Base-by-base conservation (phyloP, 1,140 invertebrate genomes). In the Drosophila punjabiensis region DNA sequence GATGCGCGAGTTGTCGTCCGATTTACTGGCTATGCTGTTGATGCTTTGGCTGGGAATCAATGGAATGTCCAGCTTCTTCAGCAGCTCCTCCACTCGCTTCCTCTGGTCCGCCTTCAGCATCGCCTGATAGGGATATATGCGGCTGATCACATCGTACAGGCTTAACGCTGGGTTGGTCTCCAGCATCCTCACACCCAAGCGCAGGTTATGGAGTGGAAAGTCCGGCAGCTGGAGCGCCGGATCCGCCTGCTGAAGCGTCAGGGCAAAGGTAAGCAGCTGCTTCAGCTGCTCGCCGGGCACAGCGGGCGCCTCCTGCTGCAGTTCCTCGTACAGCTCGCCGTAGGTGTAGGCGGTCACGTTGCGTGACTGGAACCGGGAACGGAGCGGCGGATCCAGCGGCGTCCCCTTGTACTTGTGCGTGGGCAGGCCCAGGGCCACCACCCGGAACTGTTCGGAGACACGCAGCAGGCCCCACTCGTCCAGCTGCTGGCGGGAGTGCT, bases 321-420 rank as follows among this genome's bases (percentile, higher is more conserved):
- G 86, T 32, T 91, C 76, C 16, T 93, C 92, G 28, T 96, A 81
- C 47, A 96, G 94, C 79, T 96, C 96, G 95, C 96, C 92, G 93
- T 95, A 95, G 30, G 92, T 94, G 50, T 93, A 93, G 35, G 94
- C 94, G 55, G 95, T 93, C 32, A 99, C 95, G 93, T 98, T 96
- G 92, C 97, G 95, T 0, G 97, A 98, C 94, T 99, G 99, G 94
- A 99, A 99, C 60, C 99, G 94, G 0, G 98, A 99, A 70, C 99
- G 94, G 11, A 99, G 94, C 0, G 99, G 99, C 14, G 98, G 98
- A 95, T 99, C 99, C 13, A 99, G 93, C 1, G 98, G 97, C 93
- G 99, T 98, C 3, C 99, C 99, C 70, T 95, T 95, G 93, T 98
- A 98, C 48, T 96, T 95, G n/a, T 98, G 97, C 13, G 98, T 96